Evolutionary conservation across 2,113 vertebrate genomes (phyloP).

Genomic region (Mirounga angustirostris): DNA sequence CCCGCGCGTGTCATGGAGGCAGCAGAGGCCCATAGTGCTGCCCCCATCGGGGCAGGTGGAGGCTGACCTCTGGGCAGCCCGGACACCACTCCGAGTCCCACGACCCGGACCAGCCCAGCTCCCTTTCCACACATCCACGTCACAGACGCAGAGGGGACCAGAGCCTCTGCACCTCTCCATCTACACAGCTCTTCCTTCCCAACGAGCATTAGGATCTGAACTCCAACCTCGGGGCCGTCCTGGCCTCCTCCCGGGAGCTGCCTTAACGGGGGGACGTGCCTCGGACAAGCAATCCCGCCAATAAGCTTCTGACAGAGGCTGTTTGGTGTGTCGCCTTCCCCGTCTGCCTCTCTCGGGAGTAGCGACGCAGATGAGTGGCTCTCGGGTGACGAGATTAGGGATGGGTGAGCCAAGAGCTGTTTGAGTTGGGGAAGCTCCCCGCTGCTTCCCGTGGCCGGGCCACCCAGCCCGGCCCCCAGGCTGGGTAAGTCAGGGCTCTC

Average conservation of each 20-base stretch:
- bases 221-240: not conserved
- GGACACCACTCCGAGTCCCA: not conserved
- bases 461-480: not conserved
- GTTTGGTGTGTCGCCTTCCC: rapidly evolving
- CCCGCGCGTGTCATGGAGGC: rapidly evolving
- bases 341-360: too few species aligned
- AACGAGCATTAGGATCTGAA: rapidly evolving
- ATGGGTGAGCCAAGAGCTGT: not conserved
- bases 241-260: not conserved
- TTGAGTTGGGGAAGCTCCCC: not conserved
- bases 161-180: not conserved
- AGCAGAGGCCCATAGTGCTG: too few species aligned
- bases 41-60: not conserved
- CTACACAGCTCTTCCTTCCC: not conserved
- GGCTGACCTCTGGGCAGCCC: not conserved
- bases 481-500: not conserved
- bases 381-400: not conserved
- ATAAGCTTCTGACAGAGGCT: rapidly evolving
- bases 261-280: not conserved
- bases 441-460: too few species aligned
- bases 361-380: not conserved
- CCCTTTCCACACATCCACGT: not conserved
- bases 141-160: not conserved
- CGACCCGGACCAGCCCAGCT: rapidly evolving
- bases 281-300: rapidly evolving